phyloP scores from a whole-genome alignment of 35 echinoderm and acorn worm species.

The Stichopus chloronotus region DNA sequence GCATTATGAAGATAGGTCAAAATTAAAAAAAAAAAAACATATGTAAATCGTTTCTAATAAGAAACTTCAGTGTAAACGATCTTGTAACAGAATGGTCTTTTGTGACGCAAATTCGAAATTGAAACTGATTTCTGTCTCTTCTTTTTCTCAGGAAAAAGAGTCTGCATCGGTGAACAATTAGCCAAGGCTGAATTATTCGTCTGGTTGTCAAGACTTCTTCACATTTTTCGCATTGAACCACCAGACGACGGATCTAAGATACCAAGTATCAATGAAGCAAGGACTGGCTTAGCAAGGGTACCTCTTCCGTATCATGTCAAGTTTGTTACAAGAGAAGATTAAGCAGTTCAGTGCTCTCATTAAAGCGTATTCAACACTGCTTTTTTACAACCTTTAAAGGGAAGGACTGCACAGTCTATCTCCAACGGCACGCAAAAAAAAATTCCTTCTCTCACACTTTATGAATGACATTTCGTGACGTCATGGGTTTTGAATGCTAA shows the following conservation, averaged over 20 bases:
- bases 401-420: no score
- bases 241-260: conserved; percentile 21
- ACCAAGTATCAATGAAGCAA: conserved; percentile 4
- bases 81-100: no score
- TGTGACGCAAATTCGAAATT: no score
- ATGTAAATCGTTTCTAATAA: no score
- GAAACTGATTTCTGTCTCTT: not conserved
- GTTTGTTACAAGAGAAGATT: not conserved
- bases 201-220: conserved; percentile 30
- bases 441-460: no score
- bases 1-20: no score
- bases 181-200: conserved; percentile 39
- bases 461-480: no score
- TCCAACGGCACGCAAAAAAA: no score
- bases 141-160: conserved; percentile 17
- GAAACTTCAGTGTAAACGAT: no score
- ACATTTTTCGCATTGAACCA: not conserved
- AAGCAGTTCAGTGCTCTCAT: not conserved
- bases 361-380: not conserved
- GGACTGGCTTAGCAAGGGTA: not conserved
- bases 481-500: no score
- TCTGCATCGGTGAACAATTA: conserved; percentile 40
- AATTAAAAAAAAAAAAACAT: no score
- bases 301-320: conserved; percentile 7
- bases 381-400: not conserved